These are phyloP conservation scores for Apamea sordens DNA, from an alignment of 2,888 invertebrate genomes.

Conservation along the genomic window DNA sequence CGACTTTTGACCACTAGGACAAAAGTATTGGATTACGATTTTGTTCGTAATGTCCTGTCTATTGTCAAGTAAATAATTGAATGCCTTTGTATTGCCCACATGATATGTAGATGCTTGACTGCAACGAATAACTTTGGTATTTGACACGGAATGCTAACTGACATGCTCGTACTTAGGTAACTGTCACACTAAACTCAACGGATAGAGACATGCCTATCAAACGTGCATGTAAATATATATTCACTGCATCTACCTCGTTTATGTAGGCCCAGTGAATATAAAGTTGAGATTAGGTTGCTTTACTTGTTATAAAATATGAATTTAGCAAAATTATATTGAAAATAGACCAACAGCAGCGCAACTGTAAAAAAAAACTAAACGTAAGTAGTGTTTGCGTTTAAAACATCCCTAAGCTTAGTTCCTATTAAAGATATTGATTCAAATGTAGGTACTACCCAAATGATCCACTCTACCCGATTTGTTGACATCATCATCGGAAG, in stretches of 20 bases:
- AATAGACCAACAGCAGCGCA: not conserved
- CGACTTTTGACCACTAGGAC: too few species aligned
- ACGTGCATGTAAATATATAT: slow-evolving; percentile 31
- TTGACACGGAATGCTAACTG: slow-evolving; percentile 4
- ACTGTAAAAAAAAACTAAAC: not conserved
- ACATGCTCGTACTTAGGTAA: too few species aligned
- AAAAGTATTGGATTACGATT: too few species aligned
- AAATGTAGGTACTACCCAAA: not conserved
- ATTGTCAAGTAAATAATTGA: too few species aligned
- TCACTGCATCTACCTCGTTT: slow-evolving; percentile 20
- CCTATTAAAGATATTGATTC: not conserved
- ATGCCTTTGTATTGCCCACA: too few species aligned
- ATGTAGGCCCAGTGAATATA: not conserved
- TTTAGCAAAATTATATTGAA: not conserved
- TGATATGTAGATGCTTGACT: not conserved
- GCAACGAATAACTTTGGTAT: slow-evolving; percentile 7
- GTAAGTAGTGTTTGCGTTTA: not conserved
- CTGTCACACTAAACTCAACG: slow-evolving; percentile 5
- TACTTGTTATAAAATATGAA: not conserved
- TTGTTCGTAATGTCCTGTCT: too few species aligned
- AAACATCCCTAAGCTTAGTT: not conserved
- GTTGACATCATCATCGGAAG: not conserved
- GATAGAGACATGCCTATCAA: slow-evolving; percentile 1
- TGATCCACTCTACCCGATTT: not conserved
- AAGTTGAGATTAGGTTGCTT: slow-evolving; percentile 1